Percentiles rank a stretch among this genome's conserved stretches.
Evolutionary conservation across 2,888 invertebrate genomes (phyloP).

Genomic region (Myathropa florea): DNA sequence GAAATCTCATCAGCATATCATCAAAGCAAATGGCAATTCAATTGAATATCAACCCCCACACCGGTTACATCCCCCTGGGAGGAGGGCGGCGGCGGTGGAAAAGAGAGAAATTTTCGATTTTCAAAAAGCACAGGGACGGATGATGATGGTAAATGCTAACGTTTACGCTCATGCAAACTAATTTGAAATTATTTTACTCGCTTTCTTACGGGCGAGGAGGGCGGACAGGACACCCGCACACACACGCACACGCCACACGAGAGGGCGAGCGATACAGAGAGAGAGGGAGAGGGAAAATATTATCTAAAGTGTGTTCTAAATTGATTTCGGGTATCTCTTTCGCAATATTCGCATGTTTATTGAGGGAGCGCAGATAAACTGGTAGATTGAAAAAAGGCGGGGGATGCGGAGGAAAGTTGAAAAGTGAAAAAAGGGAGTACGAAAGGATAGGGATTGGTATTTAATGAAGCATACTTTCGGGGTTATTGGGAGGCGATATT

Average conservation of each 20-base stretch:
- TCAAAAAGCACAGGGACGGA: constrained; percentile 3
- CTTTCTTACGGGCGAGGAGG: not conserved
- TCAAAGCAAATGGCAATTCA: constrained; percentile 66
- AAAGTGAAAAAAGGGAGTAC: not conserved
- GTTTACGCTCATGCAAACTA: constrained; percentile 47
- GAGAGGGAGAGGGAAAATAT: not conserved
- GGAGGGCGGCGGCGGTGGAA: not conserved
- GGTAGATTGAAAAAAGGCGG: not conserved
- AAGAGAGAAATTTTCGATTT: constrained; percentile 44
- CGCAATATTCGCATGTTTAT: constrained; percentile 59
- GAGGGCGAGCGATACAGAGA: too few species aligned
- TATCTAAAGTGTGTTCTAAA: constrained; percentile 59
- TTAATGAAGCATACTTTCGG: constrained; percentile 64
- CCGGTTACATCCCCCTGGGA: not conserved
- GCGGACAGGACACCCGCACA: not conserved
- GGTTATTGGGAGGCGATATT: constrained; percentile 56
- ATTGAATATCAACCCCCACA: constrained; percentile 37
- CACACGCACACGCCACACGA: not conserved
- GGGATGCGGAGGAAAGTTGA: not conserved
- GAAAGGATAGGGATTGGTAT: constrained; percentile 43
- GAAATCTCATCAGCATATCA: constrained; percentile 65
- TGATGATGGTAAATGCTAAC: constrained; percentile 28
- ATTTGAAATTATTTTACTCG: constrained; percentile 58
- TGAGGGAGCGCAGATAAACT: constrained; percentile 37
- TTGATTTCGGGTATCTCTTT: constrained; percentile 59